Evolutionary conservation across 1,140 invertebrate species (phyloP).

Genomic region (Cyrtorhinus lividipennis): DNA sequence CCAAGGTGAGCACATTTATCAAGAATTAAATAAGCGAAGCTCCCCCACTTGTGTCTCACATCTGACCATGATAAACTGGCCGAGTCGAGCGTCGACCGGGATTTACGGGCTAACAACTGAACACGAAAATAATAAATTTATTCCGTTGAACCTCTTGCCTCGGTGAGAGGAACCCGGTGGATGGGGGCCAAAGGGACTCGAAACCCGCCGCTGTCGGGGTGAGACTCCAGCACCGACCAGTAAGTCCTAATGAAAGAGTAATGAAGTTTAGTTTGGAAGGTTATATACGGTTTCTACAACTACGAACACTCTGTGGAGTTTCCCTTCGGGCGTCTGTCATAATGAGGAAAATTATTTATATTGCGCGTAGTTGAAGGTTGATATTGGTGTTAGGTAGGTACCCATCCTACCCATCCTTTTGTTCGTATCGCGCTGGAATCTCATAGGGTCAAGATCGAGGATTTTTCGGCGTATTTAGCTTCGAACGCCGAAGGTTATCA

Average conservation of each 20-base stretch:
- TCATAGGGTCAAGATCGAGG: too few relatives aligned
- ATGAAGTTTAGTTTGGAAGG: neutral
- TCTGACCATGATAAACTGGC: slow-evolving; percentile 1
- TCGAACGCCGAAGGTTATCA: too few relatives aligned
- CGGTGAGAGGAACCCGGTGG: neutral
- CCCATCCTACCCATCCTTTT: too few relatives aligned
- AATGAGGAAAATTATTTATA: too few relatives aligned
- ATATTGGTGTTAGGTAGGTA: too few relatives aligned
- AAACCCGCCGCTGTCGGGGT: too few relatives aligned
- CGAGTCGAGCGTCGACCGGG: neutral
- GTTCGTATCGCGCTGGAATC: too few relatives aligned
- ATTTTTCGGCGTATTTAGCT: too few relatives aligned
- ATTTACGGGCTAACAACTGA: slow-evolving; percentile 5
- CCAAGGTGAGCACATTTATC: slow-evolving; percentile 1
- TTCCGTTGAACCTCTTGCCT: neutral
- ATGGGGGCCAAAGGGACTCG: neutral
- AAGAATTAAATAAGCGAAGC: slow-evolving; percentile 7
- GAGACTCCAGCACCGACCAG: too few relatives aligned
- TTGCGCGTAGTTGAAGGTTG: too few relatives aligned
- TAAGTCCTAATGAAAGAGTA: neutral
- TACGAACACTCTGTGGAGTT: neutral
- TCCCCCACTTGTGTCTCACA: neutral
- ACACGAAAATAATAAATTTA: slow-evolving; percentile 10
- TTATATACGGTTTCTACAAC: neutral
- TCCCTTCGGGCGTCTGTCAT: too few relatives aligned